A percentile compares a stretch with the other conserved stretches of the same genome.
phyloP scores from a whole-genome alignment of 2,113 vertebrate genomes.

The Tenrec ecaudatus region DNA sequence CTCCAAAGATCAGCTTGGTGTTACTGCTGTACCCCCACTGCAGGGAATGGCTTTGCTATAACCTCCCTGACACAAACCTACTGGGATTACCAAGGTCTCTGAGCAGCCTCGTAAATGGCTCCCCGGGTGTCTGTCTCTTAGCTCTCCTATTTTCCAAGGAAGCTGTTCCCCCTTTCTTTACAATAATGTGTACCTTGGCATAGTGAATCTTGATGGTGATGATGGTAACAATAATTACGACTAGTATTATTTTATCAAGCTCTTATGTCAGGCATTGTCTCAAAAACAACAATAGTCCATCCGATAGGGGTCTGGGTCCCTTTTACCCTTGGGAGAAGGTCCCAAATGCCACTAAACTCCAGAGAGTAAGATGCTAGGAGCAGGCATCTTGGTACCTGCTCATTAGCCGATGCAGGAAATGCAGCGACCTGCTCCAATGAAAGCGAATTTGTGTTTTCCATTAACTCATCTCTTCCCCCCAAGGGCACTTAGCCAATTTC shows the following conservation, averaged over 20 bases:
- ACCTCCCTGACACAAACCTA: slow-evolving; percentile 32
- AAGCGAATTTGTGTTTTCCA: slow-evolving; percentile 61
- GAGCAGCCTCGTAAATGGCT: neutral
- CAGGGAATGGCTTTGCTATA: slow-evolving; percentile 50
- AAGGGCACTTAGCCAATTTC: slow-evolving; percentile 74
- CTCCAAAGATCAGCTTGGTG: slow-evolving; percentile 63
- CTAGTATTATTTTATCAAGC: neutral
- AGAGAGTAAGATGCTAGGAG: slow-evolving; percentile 24
- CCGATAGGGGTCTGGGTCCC: neutral
- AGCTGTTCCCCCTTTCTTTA: neutral
- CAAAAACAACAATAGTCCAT: neutral
- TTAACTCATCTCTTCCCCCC: slow-evolving; percentile 42
- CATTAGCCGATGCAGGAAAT: slow-evolving; percentile 28
- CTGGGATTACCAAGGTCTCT: neutral
- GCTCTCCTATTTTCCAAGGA: slow-evolving; percentile 20
- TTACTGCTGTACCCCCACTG: neutral
- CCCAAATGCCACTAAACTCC: neutral
- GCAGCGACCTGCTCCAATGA: slow-evolving; percentile 46
- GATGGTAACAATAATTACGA: neutral
- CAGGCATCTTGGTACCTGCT: neutral
- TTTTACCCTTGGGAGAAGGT: neutral
- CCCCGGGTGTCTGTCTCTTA: slow-evolving; percentile 34
- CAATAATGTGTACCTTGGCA: neutral
- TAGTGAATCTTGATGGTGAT: neutral
- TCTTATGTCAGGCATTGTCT: neutral